Conservation (phyloP, 2,888 invertebrate species). For the Peribatodes rhomboidaria region DNA sequence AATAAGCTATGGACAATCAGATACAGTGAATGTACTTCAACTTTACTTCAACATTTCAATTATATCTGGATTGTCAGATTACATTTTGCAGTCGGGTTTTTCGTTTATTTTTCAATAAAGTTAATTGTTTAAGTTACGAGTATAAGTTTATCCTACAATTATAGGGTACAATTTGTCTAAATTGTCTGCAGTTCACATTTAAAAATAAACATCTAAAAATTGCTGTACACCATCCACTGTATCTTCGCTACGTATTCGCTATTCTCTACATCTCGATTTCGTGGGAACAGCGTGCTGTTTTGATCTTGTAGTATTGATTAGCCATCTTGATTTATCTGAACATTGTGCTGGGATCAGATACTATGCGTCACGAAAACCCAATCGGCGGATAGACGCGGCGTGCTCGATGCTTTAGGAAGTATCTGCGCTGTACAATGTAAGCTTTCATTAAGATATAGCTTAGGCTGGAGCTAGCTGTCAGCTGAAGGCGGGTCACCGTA, state of each 20-base stretch:
- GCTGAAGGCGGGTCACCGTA: neutral
- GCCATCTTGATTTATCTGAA: conserved; percentile 64
- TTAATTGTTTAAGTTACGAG: no score
- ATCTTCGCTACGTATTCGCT: conserved; percentile 30
- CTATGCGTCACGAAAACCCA: conserved; percentile 61
- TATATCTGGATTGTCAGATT: no score
- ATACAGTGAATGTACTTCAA: no score
- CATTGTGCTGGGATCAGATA: conserved; percentile 68
- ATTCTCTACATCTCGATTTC: conserved; percentile 63
- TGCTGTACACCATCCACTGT: no score
- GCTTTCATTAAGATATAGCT: conserved; percentile 21
- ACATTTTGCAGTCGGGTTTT: no score
- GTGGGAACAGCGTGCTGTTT: conserved; percentile 67
- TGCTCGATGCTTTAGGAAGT: conserved; percentile 29
- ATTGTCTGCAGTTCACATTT: no score
- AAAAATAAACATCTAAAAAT: no score
- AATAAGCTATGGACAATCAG: no score
- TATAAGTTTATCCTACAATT: no score
- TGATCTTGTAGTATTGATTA: conserved; percentile 68
- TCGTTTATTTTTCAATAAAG: no score
- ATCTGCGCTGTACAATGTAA: conserved; percentile 14
- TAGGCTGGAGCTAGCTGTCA: neutral
- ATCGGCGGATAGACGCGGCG: conserved; percentile 42
- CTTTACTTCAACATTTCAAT: no score
- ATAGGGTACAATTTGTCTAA: no score